Percentiles rank a stretch among this genome's conserved stretches.
Conservation (phyloP, 2,797 vertebrate species). For the Tachyglossus aculeatus region DNA sequence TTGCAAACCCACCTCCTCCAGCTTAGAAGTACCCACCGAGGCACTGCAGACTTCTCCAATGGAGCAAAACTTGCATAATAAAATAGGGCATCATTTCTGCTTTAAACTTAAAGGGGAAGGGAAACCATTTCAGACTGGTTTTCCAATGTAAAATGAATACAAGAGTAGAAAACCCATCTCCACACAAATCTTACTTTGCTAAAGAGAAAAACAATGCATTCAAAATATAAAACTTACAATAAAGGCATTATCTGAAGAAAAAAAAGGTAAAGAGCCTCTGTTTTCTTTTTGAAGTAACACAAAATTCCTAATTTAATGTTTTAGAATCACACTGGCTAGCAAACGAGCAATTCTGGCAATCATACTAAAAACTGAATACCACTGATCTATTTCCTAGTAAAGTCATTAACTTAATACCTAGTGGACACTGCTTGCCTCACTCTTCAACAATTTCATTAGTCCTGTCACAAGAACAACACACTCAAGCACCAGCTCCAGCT, state of each 20-base stretch:
- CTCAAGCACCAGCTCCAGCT: constrained; percentile 73
- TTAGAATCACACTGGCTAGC: constrained; percentile 25
- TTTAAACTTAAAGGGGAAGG: too few species aligned
- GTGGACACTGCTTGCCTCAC: constrained; percentile 60
- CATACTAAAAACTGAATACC: constrained; percentile 44
- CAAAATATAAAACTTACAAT: too few species aligned
- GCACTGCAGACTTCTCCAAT: too few species aligned
- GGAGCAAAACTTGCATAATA: too few species aligned
- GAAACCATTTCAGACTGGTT: too few species aligned
- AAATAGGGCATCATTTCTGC: too few species aligned
- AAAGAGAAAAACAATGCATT: not conserved
- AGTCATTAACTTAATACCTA: constrained; percentile 59
- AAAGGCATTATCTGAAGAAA: too few species aligned
- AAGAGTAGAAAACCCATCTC: too few species aligned
- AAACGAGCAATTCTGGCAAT: constrained; percentile 40
- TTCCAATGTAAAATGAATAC: too few species aligned
- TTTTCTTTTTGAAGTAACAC: constrained; percentile 4
- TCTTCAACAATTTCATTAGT: constrained; percentile 62
- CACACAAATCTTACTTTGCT: too few species aligned
- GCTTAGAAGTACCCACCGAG: too few species aligned
- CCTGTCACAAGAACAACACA: constrained; percentile 70
- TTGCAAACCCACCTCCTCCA: too few species aligned
- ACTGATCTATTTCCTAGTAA: constrained; percentile 37
- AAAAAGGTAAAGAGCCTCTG: not conserved
- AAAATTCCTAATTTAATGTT: constrained; percentile 25